Conservation (phyloP, 2,797 vertebrate genomes). For the Melanotaenia parkinsoni region DNA sequence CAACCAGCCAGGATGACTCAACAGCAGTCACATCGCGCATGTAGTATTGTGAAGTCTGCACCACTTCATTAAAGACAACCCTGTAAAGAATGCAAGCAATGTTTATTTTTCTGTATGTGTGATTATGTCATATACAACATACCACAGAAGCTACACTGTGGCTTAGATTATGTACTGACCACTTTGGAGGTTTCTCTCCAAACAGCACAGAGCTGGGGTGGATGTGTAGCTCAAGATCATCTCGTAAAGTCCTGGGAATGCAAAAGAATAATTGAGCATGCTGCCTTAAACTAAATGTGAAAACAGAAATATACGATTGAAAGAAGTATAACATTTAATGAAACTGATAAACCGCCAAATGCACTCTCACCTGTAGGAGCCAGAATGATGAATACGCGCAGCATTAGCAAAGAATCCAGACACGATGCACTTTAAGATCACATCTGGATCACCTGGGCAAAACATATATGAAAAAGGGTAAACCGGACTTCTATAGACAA, state of each 20-base stretch:
- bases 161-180: constrained; percentile 78
- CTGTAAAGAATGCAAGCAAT: constrained; percentile 67
- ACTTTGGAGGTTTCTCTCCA: constrained; percentile 96
- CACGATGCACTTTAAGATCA: constrained; percentile 94
- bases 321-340: not conserved
- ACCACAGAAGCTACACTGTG: not conserved
- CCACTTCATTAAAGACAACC: constrained; percentile 97
- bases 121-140: not conserved
- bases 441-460: constrained; percentile 92
- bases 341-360: not conserved
- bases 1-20: constrained; percentile 95
- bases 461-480: not conserved
- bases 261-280: not conserved
- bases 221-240: constrained; percentile 95
- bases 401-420: constrained; percentile 97
- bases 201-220: constrained; percentile 97
- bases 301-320: not conserved
- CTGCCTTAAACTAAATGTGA: not conserved
- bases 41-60: constrained; percentile 96
- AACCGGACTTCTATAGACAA: not conserved
- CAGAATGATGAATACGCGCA: constrained; percentile 95
- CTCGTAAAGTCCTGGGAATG: constrained; percentile 90
- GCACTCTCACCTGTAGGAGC: constrained; percentile 89
- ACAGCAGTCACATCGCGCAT: constrained; percentile 98
- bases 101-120: no score